Evolutionary conservation across 2,888 invertebrate species (phyloP).

Genomic region (Plagiodera versicolora): DNA sequence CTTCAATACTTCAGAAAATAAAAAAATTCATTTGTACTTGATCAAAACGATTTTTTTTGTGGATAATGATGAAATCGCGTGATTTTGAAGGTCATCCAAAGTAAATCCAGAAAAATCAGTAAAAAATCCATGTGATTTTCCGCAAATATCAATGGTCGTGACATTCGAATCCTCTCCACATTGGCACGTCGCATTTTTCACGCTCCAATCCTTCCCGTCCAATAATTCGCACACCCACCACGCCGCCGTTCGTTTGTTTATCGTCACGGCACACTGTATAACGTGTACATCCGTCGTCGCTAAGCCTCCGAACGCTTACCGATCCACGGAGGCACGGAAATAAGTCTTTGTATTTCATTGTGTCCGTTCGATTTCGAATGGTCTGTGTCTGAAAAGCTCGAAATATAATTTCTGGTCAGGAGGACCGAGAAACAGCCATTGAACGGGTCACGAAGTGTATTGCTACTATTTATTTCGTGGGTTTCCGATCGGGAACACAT

Average conservation of each 20-base stretch:
- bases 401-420: slow-evolving; percentile 32
- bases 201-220: slow-evolving; percentile 16
- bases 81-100: too few relatives aligned
- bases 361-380: slow-evolving; percentile 20
- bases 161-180: slow-evolving; percentile 1
- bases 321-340: slow-evolving; percentile 26
- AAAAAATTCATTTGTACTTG: too few relatives aligned
- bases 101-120: too few relatives aligned
- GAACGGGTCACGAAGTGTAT: slow-evolving; percentile 17
- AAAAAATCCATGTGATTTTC: too few relatives aligned
- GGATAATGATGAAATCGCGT: too few relatives aligned
- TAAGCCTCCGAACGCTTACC: slow-evolving; percentile 25
- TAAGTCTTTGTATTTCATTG: slow-evolving; percentile 21
- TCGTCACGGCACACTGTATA: slow-evolving; percentile 12
- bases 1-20: too few relatives aligned
- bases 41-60: too few relatives aligned
- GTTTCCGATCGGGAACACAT: neutral
- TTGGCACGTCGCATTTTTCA: slow-evolving; percentile 13
- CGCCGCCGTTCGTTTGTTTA: slow-evolving; percentile 13
- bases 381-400: slow-evolving; percentile 20
- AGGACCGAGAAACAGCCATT: neutral
- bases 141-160: too few relatives aligned
- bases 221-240: slow-evolving; percentile 15
- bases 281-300: slow-evolving; percentile 12
- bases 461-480: slow-evolving; percentile 10